Evolutionary conservation across 2,888 invertebrate genomes (phyloP).

Genomic region (Cantharis flavilabris): DNA sequence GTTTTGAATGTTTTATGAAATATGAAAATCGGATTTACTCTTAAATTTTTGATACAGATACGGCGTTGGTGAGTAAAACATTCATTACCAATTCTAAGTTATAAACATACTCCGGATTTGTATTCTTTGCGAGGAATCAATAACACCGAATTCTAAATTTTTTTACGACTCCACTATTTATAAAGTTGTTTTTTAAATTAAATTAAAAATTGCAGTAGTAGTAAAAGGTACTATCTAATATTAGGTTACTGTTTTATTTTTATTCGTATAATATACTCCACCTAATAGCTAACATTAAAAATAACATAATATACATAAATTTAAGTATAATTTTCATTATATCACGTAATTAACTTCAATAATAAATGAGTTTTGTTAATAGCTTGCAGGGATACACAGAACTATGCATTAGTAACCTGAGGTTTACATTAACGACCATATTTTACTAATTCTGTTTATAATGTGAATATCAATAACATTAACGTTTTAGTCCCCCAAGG

Average conservation of each 20-base stretch:
- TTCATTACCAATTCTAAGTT: constrained; percentile 13
- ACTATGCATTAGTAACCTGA: neutral
- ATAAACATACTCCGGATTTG: constrained; percentile 9
- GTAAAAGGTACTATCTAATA: too few species aligned
- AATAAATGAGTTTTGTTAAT: constrained; percentile 1
- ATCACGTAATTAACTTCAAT: neutral
- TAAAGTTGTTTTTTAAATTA: neutral
- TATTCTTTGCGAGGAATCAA: neutral
- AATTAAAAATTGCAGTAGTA: neutral
- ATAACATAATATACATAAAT: neutral
- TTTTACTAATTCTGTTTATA: neutral
- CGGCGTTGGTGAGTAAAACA: constrained; percentile 13
- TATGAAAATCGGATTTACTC: constrained; percentile 24
- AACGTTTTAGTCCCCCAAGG: neutral
- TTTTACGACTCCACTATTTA: neutral
- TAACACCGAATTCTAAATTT: neutral
- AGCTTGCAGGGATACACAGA: neutral
- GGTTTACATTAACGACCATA: neutral
- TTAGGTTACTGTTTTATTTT: neutral
- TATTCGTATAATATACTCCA: neutral
- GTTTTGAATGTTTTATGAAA: constrained; percentile 27
- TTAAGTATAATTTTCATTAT: neutral
- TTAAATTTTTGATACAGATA: constrained; percentile 21
- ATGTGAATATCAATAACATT: neutral
- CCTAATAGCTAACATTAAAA: neutral